Evolutionary conservation across 2,797 vertebrate genomes (phyloP).

Genomic region (Propithecus deckenii): DNA sequence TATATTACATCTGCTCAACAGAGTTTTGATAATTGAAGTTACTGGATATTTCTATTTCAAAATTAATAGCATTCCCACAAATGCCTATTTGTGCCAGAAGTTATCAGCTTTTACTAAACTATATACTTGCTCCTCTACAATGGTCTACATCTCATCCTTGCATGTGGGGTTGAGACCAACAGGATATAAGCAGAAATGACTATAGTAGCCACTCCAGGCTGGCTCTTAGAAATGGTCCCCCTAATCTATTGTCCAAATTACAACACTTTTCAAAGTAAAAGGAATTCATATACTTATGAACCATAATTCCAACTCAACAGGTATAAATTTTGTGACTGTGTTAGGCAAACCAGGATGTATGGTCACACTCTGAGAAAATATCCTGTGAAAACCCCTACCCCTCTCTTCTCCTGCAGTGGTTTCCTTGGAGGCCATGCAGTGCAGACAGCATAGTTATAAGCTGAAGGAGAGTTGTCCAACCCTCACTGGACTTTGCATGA

Average conservation of each 20-base stretch:
- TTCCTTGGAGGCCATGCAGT: not conserved
- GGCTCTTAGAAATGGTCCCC: not conserved
- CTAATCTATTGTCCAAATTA: not conserved
- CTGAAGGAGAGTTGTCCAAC: not conserved
- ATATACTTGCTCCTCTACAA: not conserved
- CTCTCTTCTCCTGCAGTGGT: not conserved
- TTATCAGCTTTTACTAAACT: not conserved
- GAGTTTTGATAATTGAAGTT: not conserved
- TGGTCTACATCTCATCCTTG: not conserved
- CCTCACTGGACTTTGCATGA: not conserved
- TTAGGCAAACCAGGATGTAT: not conserved
- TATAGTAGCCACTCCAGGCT: not conserved
- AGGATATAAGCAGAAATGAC: not conserved
- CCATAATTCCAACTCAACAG: not conserved
- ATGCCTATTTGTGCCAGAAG: not conserved
- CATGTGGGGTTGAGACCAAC: not conserved
- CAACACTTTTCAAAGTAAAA: not conserved
- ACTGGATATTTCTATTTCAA: slow-evolving; percentile 13
- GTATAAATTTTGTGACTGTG: not conserved
- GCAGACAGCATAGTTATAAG: not conserved
- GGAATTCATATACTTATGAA: not conserved
- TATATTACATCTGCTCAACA: not conserved
- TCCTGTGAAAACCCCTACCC: not conserved
- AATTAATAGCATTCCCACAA: not conserved
- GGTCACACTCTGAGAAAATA: not conserved